phyloP scores from a whole-genome alignment of 2,797 vertebrate species.

The Valencia hispanica region DNA sequence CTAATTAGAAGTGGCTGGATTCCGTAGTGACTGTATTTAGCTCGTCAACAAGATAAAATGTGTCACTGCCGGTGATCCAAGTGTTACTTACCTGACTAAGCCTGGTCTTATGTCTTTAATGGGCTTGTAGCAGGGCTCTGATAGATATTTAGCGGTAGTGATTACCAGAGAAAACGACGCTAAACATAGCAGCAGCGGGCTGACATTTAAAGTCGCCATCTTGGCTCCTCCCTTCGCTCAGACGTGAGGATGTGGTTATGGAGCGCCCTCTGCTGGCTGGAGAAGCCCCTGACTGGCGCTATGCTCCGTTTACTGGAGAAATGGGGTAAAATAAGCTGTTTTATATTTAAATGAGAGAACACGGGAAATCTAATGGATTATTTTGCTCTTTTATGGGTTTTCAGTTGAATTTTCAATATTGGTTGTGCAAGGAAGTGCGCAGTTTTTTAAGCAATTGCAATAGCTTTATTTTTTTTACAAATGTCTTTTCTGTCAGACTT shows the following conservation, averaged over 20 bases:
- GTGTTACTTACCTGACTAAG: conserved; percentile 59
- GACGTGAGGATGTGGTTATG: not conserved
- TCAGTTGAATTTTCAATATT: not conserved
- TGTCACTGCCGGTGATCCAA: not conserved
- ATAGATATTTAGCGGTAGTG: conserved; percentile 3
- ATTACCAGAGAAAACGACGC: conserved; percentile 7
- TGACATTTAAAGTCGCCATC: conserved; percentile 57
- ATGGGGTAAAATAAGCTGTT: not conserved
- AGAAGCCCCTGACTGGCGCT: not conserved
- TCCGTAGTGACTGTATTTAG: not conserved
- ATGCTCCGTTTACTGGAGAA: not conserved
- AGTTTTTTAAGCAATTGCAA: too few relatives aligned
- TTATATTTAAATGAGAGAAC: not conserved
- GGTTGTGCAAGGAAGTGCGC: too few relatives aligned
- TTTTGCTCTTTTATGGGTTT: not conserved
- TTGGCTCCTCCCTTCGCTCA: conserved; percentile 23
- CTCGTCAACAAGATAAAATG: not conserved
- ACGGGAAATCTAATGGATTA: not conserved
- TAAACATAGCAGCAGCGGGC: conserved; percentile 38
- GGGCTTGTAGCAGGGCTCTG: conserved; percentile 73
- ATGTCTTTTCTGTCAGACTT: too few relatives aligned
- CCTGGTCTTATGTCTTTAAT: conserved; percentile 58
- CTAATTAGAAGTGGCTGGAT: not conserved
- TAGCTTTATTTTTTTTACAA: too few relatives aligned
- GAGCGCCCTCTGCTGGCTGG: conserved; percentile 42